phyloP scores from a whole-genome alignment of 1,140 invertebrate genomes.

The Geopemphigus sp. region DNA sequence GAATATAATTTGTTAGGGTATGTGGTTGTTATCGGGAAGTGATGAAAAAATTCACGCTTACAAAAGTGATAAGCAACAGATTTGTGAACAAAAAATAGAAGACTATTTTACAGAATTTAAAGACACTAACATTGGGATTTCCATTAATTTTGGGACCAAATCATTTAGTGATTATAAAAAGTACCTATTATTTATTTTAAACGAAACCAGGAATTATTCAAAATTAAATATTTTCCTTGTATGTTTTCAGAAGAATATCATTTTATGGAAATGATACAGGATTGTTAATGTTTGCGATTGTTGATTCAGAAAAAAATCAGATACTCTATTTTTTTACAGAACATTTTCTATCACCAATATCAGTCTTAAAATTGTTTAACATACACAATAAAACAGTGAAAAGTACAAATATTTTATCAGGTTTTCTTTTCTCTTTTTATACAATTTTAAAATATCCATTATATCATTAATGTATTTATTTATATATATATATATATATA shows the following conservation, averaged over 20 bases:
- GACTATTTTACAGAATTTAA: slow-evolving; percentile 24
- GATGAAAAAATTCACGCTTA: slow-evolving; percentile 41
- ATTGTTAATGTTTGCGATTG: neutral
- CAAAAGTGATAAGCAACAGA: neutral
- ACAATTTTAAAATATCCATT: neutral
- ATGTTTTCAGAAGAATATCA: slow-evolving; percentile 30
- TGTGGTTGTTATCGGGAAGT: slow-evolving; percentile 42
- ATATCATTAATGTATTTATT: neutral
- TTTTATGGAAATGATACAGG: slow-evolving; percentile 30
- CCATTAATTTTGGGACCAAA: slow-evolving; percentile 23
- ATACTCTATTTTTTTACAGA: neutral
- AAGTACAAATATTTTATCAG: neutral
- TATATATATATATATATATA: neutral
- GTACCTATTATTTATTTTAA: slow-evolving; percentile 26
- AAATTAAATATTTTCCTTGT: neutral
- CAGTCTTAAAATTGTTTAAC: slow-evolving; percentile 31
- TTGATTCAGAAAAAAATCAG: slow-evolving; percentile 30
- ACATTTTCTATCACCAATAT: slow-evolving; percentile 22
- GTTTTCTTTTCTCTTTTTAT: neutral
- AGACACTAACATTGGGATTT: neutral
- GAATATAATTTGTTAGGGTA: neutral
- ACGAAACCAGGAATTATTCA: neutral
- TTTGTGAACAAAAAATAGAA: slow-evolving; percentile 21
- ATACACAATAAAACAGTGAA: slow-evolving; percentile 23
- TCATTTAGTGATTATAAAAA: slow-evolving; percentile 33